These are phyloP conservation scores for Leptocoma aspasia DNA, from an alignment of 2,113 vertebrate species.

Conservation along the genomic window DNA sequence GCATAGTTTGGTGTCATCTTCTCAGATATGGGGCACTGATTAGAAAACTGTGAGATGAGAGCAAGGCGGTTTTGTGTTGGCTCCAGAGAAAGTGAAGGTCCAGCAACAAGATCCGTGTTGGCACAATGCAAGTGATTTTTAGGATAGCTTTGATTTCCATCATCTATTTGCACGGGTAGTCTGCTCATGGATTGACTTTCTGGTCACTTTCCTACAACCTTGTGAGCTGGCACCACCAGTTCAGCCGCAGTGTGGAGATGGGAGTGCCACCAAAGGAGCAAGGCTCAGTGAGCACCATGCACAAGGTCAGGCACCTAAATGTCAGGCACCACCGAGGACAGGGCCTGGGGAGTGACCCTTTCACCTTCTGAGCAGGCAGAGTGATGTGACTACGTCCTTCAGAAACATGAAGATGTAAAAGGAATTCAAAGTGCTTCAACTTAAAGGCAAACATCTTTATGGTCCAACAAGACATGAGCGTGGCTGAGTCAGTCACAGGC, in stretches of 20 bases:
- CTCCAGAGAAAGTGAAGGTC: background rate
- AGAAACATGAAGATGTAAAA: background rate
- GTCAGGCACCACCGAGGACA: background rate
- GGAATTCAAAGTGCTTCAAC: background rate
- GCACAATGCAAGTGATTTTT: background rate
- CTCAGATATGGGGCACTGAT: background rate
- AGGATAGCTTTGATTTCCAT: background rate
- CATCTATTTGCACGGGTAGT: background rate
- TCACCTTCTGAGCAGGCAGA: background rate
- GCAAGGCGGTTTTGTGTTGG: background rate
- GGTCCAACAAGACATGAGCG: background rate
- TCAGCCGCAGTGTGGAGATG: accelerated
- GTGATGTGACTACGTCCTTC: background rate
- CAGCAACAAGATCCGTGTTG: background rate
- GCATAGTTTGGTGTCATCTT: background rate
- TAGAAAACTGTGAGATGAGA: background rate
- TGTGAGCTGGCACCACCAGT: background rate
- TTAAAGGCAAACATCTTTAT: background rate
- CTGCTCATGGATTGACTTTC: background rate
- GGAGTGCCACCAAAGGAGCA: background rate
- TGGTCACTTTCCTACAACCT: background rate
- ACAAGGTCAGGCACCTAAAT: background rate
- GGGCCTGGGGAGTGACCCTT: background rate
- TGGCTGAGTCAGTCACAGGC: background rate
- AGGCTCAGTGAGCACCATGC: background rate